Base-by-base conservation (phyloP, 2,888 invertebrate genomes). In the Stenodema calcarata region DNA sequence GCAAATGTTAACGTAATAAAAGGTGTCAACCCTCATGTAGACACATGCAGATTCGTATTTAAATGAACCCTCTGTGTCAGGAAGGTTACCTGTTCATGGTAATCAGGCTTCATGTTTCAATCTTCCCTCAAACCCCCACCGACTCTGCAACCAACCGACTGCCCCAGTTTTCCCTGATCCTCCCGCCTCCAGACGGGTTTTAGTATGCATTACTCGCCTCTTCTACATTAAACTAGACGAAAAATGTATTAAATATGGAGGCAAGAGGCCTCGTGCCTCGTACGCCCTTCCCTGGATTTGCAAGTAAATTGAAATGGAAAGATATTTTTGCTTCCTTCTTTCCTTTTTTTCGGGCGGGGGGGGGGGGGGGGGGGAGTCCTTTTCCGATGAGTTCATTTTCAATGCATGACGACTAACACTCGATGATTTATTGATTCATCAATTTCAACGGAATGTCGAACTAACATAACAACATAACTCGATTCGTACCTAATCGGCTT, bases 201-300 rank as follows among this genome's bases (percentile, higher is more conserved):
- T 80, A 30, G 50, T 80, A 80, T 80, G 80, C 80, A 80, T 80
- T 80, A 50, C 80, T 16, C 27, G 44, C 54, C 76, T 14, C 80
- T 30, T 47, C 80, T 44, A 73, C 47, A 28, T 27, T 80, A 80
- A 80, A 80, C 54, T 50, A 80, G 80, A 80, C 80, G 80, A 80
- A 80, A 80, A 80, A 80, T 80, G 80, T 80, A 80, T 80, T 80
- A 80, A 80, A 54, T 80, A 80, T 80, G 80, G 47, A 80, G 30
- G 28, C 28, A 30, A 28, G 30, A 11, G 23, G 23, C 23, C 23
- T 23, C 27, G 62, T 54, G 54, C 54, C 54, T 54, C 18, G 54
- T 54, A 14, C 54, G 16, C 50, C 50, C 16, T 23, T 7, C 2
- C 80, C 28, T 1, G 80, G 28, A 80, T 80, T 54, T 80, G 80